Evolutionary conservation across 2,113 vertebrate genomes (phyloP).

Genomic region (Zeus faber): DNA sequence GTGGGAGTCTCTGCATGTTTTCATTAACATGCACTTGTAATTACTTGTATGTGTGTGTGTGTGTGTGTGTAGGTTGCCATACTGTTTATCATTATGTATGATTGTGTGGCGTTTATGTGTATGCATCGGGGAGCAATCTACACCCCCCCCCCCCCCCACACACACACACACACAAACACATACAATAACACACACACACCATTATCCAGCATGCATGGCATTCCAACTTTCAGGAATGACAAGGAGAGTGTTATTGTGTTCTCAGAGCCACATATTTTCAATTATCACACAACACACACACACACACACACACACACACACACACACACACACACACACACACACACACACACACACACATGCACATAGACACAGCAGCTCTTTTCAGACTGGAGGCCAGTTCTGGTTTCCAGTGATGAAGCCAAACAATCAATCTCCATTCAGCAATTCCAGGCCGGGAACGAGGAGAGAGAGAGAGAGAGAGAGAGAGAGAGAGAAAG

Average conservation of each 20-base stretch:
- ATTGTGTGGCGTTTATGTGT: too few species aligned
- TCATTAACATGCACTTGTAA: neutral
- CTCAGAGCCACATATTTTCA: slow-evolving; percentile 66
- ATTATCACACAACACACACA: slow-evolving; percentile 28
- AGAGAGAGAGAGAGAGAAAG: slow-evolving; percentile 7
- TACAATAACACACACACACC: slow-evolving; percentile 10
- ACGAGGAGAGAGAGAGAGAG: slow-evolving; percentile 16
- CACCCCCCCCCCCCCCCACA: slow-evolving; percentile 13
- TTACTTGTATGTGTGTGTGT: neutral
- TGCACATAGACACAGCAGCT: slow-evolving; percentile 7
- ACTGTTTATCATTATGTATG: neutral
- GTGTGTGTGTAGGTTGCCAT: neutral
- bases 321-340: slow-evolving; percentile 21
- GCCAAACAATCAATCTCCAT: slow-evolving; percentile 67
- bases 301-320: slow-evolving; percentile 30
- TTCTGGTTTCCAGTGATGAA: slow-evolving; percentile 61
- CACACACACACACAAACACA: slow-evolving; percentile 4
- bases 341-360: slow-evolving; percentile 2
- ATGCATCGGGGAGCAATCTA: neutral
- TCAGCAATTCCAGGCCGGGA: slow-evolving; percentile 55
- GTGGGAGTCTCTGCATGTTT: neutral
- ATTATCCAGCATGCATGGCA: slow-evolving; percentile 74
- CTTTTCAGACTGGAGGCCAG: slow-evolving; percentile 57
- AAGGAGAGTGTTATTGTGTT: slow-evolving; percentile 77
- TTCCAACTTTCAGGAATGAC: slow-evolving; percentile 73